Evolutionary conservation across 2,888 invertebrate species (phyloP), one percentile per base, ranked within the genome.

Genomic region (Galerucella calmariensis): DNA sequence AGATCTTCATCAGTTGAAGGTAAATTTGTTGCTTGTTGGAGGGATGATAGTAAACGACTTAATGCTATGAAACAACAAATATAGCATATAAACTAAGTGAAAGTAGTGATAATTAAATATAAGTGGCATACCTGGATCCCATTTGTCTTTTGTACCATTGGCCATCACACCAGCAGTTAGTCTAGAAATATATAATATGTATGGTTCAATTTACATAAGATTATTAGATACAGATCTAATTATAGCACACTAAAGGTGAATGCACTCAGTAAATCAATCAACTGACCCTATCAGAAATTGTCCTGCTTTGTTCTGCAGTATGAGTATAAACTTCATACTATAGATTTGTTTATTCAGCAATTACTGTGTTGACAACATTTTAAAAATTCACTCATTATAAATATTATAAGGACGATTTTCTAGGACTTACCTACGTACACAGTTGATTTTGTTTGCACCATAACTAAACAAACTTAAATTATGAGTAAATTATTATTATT

Each of bases 1-100:
- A 96, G 91, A 88, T 97, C 97, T 87, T 96, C 95, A 81, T 96
- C 95, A 77, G 94, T 94, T 75, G 92, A 91, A 53, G 91, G 91
- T 78, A 94, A 88, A 83, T 93, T 92, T 82, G 92, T 92, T 59
- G 94, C 93, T 87, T 95, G 94, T 87, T 95, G 94, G 80, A 97
- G 88, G n/a, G 95, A 94, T 81, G 92, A 90, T 83, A 96, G 89
- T 79, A 97, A 90, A 84, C 94, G 92, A 71, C 0, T 67, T 66
- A 71, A 24, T 58, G 58, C 20, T 9, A 2, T 27, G 12, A 61
- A 24, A 12, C 27, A 20, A 14, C 11, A 61, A 27, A 61, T 27
- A 12, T 58, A 58, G 14, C 16, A 16, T 20, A 58, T 20, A 48
- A 14, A 11, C 8, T 58, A 58, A 35, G 9, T 27, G 27, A 24